Evolutionary conservation across 2,113 vertebrate species (phyloP).

Genomic region (Mesocricetus auratus): DNA sequence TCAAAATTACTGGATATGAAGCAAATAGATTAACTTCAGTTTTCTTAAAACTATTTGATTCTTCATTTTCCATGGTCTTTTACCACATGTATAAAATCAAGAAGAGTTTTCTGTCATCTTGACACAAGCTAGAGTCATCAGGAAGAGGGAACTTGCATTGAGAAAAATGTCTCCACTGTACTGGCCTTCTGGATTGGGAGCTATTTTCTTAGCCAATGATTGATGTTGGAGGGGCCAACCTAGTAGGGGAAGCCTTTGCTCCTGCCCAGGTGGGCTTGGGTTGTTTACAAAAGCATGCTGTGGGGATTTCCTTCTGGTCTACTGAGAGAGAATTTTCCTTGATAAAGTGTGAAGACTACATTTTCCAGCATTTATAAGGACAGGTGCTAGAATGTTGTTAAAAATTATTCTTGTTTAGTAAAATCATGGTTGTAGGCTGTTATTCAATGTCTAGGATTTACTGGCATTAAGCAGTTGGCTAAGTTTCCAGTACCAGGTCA

Average conservation of each 20-base stretch:
- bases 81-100: conserved; percentile 37
- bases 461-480: neutral
- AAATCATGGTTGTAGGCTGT: neutral
- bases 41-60: conserved; percentile 39
- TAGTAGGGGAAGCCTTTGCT: neutral
- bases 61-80: neutral
- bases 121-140: neutral
- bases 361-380: neutral
- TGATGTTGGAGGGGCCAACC: neutral
- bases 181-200: neutral
- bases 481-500: neutral
- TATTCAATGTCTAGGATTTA: neutral
- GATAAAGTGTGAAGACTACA: neutral
- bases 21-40: conserved; percentile 53
- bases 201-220: neutral
- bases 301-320: neutral
- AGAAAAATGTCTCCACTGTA: neutral
- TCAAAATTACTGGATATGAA: conserved; percentile 26
- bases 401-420: neutral
- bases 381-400: neutral
- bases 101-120: neutral
- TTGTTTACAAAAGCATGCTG: neutral
- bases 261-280: too few relatives aligned
- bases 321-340: neutral
- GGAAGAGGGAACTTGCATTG: neutral